Evolutionary conservation across 1,140 invertebrate species (phyloP), one percentile per base, ranked within the genome.

Genomic region (Bombus balteatus): DNA sequence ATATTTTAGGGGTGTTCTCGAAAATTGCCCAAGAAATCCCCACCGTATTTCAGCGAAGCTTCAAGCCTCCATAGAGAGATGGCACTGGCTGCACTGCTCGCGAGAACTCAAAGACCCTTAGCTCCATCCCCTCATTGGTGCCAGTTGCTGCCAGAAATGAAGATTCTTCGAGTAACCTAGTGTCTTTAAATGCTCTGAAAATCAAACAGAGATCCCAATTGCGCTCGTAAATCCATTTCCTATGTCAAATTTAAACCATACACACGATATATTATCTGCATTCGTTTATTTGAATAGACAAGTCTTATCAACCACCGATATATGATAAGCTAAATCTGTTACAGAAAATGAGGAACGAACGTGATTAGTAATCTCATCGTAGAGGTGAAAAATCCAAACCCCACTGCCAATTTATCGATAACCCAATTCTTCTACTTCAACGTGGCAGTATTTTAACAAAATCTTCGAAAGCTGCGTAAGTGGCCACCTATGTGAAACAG

Each of bases 21-120:
- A 47, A 62, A 72, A 77, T 41, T 76, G 22, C 13, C 13, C 57
- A 62, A 70, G 68, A 47, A 81, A 84, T 87, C 77, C n/a, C 34
- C 18, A 22, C 25, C 47, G 76, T 62, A 37, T 80, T 83, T 65
- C 57, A 81, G 83, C 74, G 80, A 76, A 89, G 86, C 87, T 90
- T 89, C 89, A 9, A 68, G 76, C 78, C 73, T 77, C 43, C 59
- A 68, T 88, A 72, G 70, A 89, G 85, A 91, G 90, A 89, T 87
- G 89, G 88, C 90, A 92, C 87, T 88, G 89, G 88, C 85, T 92
- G 86, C 90, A 77, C 89, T 66, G 62, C 70, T 87, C 66, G 53
- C 34, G 70, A 65, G 73, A 70, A 84, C 34, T 47, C n/a, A 53
- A 73, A 47, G 47, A 66, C 41, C 78, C 76, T 10, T 66, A 47